Conservation (phyloP, 53 echinoderm and acorn worm genomes). For the Mesocentrotus franciscanus region DNA sequence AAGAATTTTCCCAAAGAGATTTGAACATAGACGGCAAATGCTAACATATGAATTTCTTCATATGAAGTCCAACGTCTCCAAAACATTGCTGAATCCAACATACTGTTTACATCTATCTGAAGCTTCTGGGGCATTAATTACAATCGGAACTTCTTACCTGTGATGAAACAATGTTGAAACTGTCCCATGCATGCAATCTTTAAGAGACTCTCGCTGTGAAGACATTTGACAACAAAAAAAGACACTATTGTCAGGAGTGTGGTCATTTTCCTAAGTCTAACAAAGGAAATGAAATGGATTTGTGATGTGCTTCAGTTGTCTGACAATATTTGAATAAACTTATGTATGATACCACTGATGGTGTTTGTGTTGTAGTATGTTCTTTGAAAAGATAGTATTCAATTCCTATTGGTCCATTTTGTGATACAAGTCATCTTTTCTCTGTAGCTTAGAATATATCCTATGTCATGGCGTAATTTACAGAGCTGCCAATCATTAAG, state of each 20-base stretch:
- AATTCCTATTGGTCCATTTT: neutral
- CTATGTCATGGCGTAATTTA: no score
- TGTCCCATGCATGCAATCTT: neutral
- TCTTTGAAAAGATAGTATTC: neutral
- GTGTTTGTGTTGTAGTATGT: neutral
- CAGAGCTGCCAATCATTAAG: no score
- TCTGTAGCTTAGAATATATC: neutral
- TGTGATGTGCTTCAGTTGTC: slow-evolving; percentile 15
- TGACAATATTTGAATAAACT: slow-evolving; percentile 14
- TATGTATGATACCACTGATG: neutral
- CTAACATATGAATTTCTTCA: neutral
- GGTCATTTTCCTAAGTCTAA: neutral
- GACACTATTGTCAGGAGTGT: neutral
- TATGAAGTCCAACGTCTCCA: neutral
- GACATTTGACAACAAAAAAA: neutral
- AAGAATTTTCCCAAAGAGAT: neutral
- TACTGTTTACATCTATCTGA: neutral
- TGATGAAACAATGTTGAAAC: neutral
- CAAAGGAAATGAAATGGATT: neutral
- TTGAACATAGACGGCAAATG: neutral
- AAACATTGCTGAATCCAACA: neutral
- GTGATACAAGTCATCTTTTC: neutral
- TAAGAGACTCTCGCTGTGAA: neutral
- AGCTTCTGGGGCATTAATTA: neutral
- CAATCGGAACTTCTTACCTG: neutral